Conservation (phyloP, 1,140 invertebrate genomes). For the Artemia franciscana region DNA sequence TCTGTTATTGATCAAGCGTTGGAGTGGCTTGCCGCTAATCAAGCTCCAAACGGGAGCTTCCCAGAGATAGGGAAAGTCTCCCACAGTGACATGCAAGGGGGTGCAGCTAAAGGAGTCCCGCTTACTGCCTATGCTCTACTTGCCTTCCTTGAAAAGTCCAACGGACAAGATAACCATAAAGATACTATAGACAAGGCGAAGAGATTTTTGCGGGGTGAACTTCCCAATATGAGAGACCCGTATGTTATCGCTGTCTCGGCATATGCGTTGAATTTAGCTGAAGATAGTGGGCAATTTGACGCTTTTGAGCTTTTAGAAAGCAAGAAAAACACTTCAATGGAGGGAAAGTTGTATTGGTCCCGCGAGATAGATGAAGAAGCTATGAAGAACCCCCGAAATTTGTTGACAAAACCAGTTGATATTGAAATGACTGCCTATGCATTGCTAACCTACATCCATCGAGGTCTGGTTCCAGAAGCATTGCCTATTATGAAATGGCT, state of each 20-base stretch:
- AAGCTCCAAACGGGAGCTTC: constrained; percentile 60
- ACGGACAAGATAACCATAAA: constrained; percentile 20
- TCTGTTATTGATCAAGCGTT: constrained; percentile 43
- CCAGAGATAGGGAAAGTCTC: constrained; percentile 43
- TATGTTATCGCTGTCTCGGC: constrained; percentile 54
- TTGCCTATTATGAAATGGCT: constrained; percentile 64
- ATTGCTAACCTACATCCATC: constrained; percentile 36
- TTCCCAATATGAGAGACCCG: constrained; percentile 39
- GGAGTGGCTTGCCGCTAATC: constrained; percentile 49
- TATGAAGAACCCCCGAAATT: constrained; percentile 45
- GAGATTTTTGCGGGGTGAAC: constrained; percentile 46
- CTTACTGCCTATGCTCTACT: constrained; percentile 61
- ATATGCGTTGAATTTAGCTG: constrained; percentile 48
- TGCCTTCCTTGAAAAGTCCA: constrained; percentile 41
- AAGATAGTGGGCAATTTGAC: constrained; percentile 35
- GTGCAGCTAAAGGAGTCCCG: constrained; percentile 39
- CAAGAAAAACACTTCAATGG: constrained; percentile 21
- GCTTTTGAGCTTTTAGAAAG: constrained; percentile 40
- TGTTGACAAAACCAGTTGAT: constrained; percentile 41
- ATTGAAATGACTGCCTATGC: constrained; percentile 75
- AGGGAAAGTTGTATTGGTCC: constrained; percentile 28
- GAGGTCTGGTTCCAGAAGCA: constrained; percentile 35
- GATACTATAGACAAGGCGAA: constrained; percentile 47
- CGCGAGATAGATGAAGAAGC: constrained; percentile 26
- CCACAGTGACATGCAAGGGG: constrained; percentile 54